Percentiles rank a stretch among this genome's conserved stretches.
These are phyloP conservation scores for Callyntrura sp. DNA, from an alignment of 2,888 invertebrate genomes.

Conservation along the genomic window DNA sequence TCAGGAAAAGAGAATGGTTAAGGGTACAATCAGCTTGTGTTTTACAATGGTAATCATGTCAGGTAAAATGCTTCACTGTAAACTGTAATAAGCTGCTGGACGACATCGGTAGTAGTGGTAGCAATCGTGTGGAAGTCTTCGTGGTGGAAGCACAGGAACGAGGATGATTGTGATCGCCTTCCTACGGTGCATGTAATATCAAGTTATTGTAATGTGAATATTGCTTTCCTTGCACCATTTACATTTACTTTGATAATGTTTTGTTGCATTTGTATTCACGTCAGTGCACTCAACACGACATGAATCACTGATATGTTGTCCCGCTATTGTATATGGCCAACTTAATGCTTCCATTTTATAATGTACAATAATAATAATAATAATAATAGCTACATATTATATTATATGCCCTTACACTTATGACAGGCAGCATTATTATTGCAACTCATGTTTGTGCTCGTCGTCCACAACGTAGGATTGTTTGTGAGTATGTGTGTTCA, in stretches of 20 bases:
- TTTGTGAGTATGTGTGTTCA: not conserved
- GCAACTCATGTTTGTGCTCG: not conserved
- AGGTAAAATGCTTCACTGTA: constrained; percentile 37
- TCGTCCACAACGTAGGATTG: not conserved
- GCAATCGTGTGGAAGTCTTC: not conserved
- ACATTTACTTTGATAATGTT: constrained; percentile 1
- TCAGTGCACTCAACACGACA: constrained; percentile 36
- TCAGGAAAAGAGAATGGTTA: constrained; percentile 6
- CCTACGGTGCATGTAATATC: constrained; percentile 38
- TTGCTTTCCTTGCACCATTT: constrained; percentile 40
- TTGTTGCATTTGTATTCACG: constrained; percentile 58
- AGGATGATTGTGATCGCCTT: not conserved
- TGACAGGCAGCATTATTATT: not conserved
- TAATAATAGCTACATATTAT: not conserved
- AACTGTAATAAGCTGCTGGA: constrained; percentile 4
- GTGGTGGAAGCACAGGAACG: not conserved
- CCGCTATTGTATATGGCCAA: constrained; percentile 33
- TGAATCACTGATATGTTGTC: constrained; percentile 46
- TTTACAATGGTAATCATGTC: constrained; percentile 34
- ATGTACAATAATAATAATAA: constrained; percentile 25
- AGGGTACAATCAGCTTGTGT: constrained; percentile 10
- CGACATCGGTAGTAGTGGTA: not conserved
- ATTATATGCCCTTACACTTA: not conserved
- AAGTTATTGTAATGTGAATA: constrained; percentile 31
- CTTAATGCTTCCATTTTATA: constrained; percentile 27